A percentile compares a stretch with the other conserved stretches of the same genome.
Conservation (phyloP, 2,888 invertebrate genomes). For the Oscheius myriophilus region DNA sequence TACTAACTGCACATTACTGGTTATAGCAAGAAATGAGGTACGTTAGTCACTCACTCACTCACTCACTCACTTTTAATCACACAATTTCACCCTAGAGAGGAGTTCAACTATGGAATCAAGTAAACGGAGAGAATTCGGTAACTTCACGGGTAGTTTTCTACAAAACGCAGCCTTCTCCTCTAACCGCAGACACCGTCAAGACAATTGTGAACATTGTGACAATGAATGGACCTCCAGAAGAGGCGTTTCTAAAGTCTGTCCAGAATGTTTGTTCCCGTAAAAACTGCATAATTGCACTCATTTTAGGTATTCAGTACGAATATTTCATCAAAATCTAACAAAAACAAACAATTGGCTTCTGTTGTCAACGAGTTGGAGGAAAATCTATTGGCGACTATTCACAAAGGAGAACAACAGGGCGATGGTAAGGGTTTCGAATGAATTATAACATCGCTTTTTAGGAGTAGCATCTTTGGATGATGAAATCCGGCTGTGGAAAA, state of each 20-base stretch:
- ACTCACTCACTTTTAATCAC: too few species aligned
- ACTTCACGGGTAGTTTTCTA: constrained; percentile 75
- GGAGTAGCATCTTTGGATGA: constrained; percentile 43
- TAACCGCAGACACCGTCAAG: constrained; percentile 77
- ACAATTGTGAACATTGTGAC: constrained; percentile 77
- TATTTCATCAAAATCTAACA: constrained; percentile 73
- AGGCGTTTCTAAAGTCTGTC: constrained; percentile 77
- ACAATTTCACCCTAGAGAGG: constrained; percentile 47
- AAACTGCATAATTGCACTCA: neutral
- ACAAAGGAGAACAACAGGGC: constrained; percentile 19
- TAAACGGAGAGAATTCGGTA: constrained; percentile 33
- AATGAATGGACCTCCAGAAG: constrained; percentile 76
- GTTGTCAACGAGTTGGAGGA: constrained; percentile 64
- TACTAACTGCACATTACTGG: constrained; percentile 56
- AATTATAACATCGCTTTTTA: neutral
- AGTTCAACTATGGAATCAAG: constrained; percentile 64
- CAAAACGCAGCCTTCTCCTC: constrained; percentile 76
- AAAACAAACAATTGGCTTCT: constrained; percentile 60
- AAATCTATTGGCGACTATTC: constrained; percentile 53
- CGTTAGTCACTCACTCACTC: too few species aligned
- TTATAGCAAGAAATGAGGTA: constrained; percentile 60
- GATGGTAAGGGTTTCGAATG: neutral
- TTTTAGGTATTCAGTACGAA: constrained; percentile 60
- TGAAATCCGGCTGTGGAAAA: constrained; percentile 49
- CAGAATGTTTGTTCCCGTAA: constrained; percentile 74